Evolutionary conservation across 2,113 vertebrate genomes (phyloP).

Genomic region (Ochotona curzoniae): DNA sequence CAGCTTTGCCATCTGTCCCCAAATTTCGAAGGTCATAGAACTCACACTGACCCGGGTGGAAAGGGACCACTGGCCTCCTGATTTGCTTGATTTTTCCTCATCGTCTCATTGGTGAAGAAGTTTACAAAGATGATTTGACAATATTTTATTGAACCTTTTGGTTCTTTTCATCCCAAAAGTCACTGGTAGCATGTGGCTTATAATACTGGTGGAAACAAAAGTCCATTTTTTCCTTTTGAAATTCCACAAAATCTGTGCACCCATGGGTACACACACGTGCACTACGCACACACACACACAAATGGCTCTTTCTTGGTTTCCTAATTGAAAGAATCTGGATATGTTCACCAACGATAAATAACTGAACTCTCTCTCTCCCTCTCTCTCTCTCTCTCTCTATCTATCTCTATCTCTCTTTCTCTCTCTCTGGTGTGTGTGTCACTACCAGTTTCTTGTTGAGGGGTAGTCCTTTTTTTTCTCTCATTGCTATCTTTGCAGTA

Average conservation of each 20-base stretch:
- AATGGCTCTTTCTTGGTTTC: slow-evolving; percentile 10
- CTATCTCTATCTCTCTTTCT: not conserved
- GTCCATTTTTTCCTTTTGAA: slow-evolving; percentile 6
- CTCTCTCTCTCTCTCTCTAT: not conserved
- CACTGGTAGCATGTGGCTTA: not conserved
- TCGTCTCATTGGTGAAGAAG: not conserved
- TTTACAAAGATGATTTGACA: slow-evolving; percentile 39
- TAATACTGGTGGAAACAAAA: not conserved
- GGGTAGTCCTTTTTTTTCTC: not conserved
- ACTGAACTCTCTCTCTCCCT: not conserved
- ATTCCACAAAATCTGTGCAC: not conserved
- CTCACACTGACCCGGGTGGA: slow-evolving; percentile 22
- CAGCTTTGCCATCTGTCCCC: not conserved
- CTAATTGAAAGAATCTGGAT: not conserved
- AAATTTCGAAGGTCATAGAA: not conserved
- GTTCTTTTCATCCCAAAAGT: not conserved
- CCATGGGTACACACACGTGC: too few species aligned
- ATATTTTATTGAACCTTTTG: slow-evolving; percentile 28
- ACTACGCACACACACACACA: not conserved
- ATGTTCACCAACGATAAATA: not conserved
- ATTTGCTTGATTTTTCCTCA: slow-evolving; percentile 36
- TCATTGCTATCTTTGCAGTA: not conserved
- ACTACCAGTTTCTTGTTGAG: not conserved
- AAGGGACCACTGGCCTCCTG: not conserved
- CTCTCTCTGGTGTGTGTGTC: too few species aligned